Evolutionary conservation across 2,797 vertebrate genomes (phyloP), one percentile per base, ranked within the genome.

Genomic region (Epinephelus malabaricus): DNA sequence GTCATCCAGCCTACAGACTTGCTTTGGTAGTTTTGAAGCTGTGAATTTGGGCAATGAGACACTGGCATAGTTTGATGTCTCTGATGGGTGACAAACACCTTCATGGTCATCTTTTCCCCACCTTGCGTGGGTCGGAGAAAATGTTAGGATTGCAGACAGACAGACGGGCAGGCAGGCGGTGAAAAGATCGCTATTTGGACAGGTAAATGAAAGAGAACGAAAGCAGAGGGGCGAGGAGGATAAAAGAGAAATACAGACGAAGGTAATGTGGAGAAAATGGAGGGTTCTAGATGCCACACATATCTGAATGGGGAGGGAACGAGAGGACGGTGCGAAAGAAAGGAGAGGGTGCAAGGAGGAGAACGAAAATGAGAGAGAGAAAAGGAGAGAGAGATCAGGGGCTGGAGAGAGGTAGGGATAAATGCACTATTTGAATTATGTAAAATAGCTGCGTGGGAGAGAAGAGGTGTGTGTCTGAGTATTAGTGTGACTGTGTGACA

Each of bases 341-440:
- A 79, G 59, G 54, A 71, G 56, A 82, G 2, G 69, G 53, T 23
- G 79, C 45, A 60, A 84, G 70, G 65, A 80, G 55, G 72, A 79
- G 81, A 73, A 61, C 53, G 76, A 69, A 65, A 77, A 64, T 58
- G 76, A 91, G 25, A 49, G 56, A 62, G 62, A 83, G 80, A 80
- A 66, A 73, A 73, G 90, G 43, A 49, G 58, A 78, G 69, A 73
- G 65, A 83, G 66, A 85, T 85, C 62, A 83, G 67, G 80, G 80
- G 68, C 75, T 81, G 87, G 69, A 70, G 84, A 85, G 80, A 89
- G 84, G 81, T 76, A 84, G 84, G 85, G 79, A 94, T 92, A 94
- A 93, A 93, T 91, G 89, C 88, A 90, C 88, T 90, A 78, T 95
- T 88, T 92, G 90, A 94, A 92, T 94, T 94, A 95, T 95, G 93